A percentile compares a stretch with the other conserved stretches of the same genome.
phyloP scores from a whole-genome alignment of 2,113 vertebrate genomes.

The Nesogale talazaci region DNA sequence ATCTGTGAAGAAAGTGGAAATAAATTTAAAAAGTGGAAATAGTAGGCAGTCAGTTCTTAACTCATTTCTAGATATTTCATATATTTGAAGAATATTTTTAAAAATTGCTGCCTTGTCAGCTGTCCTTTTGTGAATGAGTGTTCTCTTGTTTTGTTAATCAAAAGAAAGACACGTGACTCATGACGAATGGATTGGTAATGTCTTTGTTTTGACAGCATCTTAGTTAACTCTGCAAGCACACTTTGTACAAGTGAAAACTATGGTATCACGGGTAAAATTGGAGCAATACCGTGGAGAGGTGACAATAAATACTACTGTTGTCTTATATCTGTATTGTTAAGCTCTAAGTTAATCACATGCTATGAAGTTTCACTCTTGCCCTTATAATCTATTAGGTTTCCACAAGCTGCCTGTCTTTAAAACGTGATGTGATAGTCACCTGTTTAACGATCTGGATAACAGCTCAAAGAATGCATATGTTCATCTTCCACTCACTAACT shows the following conservation, averaged over 20 bases:
- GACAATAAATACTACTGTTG: background rate
- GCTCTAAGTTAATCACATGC: conserved; percentile 25
- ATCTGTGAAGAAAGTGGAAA: conserved; percentile 8
- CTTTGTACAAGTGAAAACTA: too few relatives aligned
- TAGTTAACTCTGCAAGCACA: background rate
- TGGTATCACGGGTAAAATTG: background rate
- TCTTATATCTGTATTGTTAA: conserved; percentile 20
- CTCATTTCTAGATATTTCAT: background rate
- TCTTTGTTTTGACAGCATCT: background rate
- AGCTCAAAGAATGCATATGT: background rate
- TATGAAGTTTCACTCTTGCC: conserved; percentile 47
- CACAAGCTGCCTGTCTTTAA: conserved; percentile 32
- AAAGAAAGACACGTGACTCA: background rate
- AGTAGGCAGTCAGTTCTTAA: conserved; percentile 11
- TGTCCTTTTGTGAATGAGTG: background rate
- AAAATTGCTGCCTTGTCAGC: background rate
- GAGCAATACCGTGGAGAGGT: background rate
- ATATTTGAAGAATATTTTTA: background rate
- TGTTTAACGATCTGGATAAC: conserved; percentile 56
- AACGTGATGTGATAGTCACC: conserved; percentile 57
- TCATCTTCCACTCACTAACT: conserved; percentile 58
- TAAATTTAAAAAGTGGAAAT: conserved; percentile 17
- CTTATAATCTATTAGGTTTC: conserved; percentile 60
- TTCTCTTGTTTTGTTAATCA: background rate
- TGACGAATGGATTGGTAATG: background rate